Evolutionary conservation across 2,797 vertebrate genomes (phyloP).

Genomic region (Gadopsis bispinosus): DNA sequence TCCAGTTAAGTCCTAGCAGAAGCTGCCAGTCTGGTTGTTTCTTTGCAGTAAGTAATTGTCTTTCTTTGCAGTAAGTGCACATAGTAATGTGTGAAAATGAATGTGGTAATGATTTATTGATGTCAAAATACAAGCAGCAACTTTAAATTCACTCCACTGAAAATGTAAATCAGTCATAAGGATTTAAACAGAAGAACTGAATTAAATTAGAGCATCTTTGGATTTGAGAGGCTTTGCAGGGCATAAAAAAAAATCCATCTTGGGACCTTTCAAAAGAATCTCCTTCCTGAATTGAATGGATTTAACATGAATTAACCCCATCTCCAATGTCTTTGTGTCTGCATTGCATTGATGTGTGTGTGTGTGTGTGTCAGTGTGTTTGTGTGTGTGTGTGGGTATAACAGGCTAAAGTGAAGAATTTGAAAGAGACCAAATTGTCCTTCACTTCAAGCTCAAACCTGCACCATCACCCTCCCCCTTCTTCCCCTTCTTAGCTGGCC

Average conservation of each 20-base stretch:
- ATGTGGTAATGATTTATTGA: constrained; percentile 38
- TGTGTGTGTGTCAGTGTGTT: too few relatives aligned
- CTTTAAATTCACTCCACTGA: constrained; percentile 30
- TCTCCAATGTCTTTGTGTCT: constrained; percentile 32
- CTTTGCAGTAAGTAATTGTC: background rate
- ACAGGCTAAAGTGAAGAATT: constrained; percentile 37
- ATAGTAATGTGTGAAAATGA: constrained; percentile 5
- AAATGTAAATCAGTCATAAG: constrained; percentile 42
- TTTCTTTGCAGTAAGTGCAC: background rate
- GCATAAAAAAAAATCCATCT: constrained; percentile 10
- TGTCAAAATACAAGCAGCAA: constrained; percentile 20
- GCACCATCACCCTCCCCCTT: constrained; percentile 10
- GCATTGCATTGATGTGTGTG: constrained; percentile 24
- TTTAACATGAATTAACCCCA: constrained; percentile 44
- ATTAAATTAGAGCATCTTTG: constrained; percentile 41
- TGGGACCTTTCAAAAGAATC: constrained; percentile 33
- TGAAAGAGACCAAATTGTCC: constrained; percentile 67
- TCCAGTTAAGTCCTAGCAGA: constrained; percentile 17
- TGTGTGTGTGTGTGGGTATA: constrained; percentile 32
- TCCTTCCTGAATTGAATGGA: constrained; percentile 13
- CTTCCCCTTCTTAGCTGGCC: constrained; percentile 54
- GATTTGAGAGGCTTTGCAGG: constrained; percentile 37
- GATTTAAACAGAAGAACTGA: constrained; percentile 13
- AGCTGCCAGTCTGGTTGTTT: constrained; percentile 35
- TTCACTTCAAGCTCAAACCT: constrained; percentile 54